Conservation (phyloP, 2,113 vertebrate genomes). For the Pygoscelis adeliae region DNA sequence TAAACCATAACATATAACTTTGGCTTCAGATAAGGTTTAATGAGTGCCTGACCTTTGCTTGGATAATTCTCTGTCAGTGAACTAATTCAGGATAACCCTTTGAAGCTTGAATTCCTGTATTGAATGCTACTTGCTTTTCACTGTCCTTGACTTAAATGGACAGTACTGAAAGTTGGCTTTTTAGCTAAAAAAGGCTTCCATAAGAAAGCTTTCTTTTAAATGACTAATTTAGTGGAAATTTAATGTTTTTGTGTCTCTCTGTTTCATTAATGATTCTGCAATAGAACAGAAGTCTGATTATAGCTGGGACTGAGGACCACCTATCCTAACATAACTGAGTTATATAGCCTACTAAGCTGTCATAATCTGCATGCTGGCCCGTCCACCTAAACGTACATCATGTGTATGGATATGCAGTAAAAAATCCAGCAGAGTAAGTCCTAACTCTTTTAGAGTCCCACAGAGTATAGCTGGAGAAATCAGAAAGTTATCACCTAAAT, state of each 20-base stretch:
- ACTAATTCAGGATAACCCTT: slow-evolving; percentile 70
- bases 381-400: background rate
- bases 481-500: background rate
- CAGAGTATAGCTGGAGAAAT: background rate
- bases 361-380: background rate
- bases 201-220: slow-evolving; percentile 69
- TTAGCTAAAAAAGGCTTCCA: background rate
- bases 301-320: background rate
- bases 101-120: slow-evolving; percentile 39
- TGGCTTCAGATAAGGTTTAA: slow-evolving; percentile 80
- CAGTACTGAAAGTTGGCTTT: background rate
- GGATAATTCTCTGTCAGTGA: slow-evolving; percentile 72
- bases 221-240: slow-evolving; percentile 53
- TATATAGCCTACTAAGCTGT: background rate
- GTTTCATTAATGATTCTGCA: slow-evolving; percentile 58
- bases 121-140: slow-evolving; percentile 62
- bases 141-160: slow-evolving; percentile 64
- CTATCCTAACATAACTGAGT: background rate
- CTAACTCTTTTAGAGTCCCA: background rate
- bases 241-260: background rate
- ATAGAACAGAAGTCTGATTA: slow-evolving; percentile 17
- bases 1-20: slow-evolving; percentile 80
- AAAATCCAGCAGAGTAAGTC: background rate
- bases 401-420: background rate
- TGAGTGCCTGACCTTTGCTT: slow-evolving; percentile 80